Conservation (phyloP, 2,113 vertebrate genomes). For the Hippocampus barbouri region DNA sequence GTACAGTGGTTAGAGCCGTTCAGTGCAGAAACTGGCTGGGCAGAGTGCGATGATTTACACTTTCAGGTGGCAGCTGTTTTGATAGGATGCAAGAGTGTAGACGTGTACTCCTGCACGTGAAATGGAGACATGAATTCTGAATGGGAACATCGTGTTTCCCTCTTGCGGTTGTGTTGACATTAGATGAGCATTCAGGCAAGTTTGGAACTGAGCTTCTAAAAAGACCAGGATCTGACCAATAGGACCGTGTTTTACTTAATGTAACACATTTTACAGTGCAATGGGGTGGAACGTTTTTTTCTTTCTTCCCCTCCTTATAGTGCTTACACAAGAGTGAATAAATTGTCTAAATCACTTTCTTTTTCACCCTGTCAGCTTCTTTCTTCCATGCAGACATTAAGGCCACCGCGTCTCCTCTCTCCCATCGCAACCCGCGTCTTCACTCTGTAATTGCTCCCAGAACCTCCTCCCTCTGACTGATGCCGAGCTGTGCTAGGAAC, state of each 20-base stretch:
- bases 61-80: background rate
- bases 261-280: background rate
- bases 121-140: background rate
- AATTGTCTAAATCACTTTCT: constrained; percentile 19
- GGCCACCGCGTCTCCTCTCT: constrained; percentile 33
- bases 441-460: constrained; percentile 58
- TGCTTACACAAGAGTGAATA: constrained; percentile 2
- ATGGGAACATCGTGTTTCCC: background rate
- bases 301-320: background rate
- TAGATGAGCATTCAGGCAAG: constrained; percentile 2
- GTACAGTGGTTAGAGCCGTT: background rate
- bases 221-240: background rate
- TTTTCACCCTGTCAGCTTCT: constrained; percentile 21
- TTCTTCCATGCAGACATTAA: constrained; percentile 43
- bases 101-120: background rate
- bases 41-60: background rate
- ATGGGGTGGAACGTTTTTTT: background rate
- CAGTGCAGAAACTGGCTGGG: no score
- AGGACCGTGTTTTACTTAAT: background rate
- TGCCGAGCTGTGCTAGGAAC: constrained; percentile 30
- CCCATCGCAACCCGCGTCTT: constrained; percentile 34
- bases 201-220: constrained; percentile 11
- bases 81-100: background rate
- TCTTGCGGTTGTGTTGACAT: constrained; percentile 1
- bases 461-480: constrained; percentile 52